Base-by-base conservation (phyloP, 2,888 invertebrate genomes). In the Tachina fera region DNA sequence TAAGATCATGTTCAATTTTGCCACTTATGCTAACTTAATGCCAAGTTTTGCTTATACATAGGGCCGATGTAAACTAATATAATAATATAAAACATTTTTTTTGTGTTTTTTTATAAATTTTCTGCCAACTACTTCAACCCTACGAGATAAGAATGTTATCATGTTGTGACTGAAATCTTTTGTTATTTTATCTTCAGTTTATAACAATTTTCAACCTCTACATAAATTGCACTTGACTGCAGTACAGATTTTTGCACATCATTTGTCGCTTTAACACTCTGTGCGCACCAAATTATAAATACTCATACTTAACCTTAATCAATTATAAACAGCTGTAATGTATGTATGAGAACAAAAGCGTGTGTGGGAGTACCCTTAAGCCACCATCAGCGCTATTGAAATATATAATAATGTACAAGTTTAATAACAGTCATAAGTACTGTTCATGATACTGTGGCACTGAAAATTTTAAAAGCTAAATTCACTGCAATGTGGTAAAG, bases 341-440 rank as follows among this genome's bases (percentile, higher is more conserved):
- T 72, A 72, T n/a, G 39, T 72, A 72, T n/a, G 39, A 47, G 13
- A 16, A 81, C 16, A 75, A 68, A 11, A 22, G 68, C 53, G 11
- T 76, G 41, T 63, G 47, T 76, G 70, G 56, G 22, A 43, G 39
- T 6, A 82, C 82, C n/a, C n/a, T 82, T 76, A 71, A 82, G 56
- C 71, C 45, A 45, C 39, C 19, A 77, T n/a, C 51, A 31, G 31
- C 1, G 31, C 31, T 31, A 0, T 31, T 71, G 68, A 82, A 47
- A 76, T 56, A 71, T 63, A 68, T 68, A 68, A 68, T 78, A 74
- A 78, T 51, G 74, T 70, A 58, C 74, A 85, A 74, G 77, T 78
- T 72, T 72, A 63, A 47, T 63, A 61, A 47, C 79, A 71, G n/a
- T 60, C 16, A 60, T 31, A 41, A 60, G 67, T 77, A 31, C 19